A percentile compares a stretch with the other conserved stretches of the same genome.
phyloP scores from a whole-genome alignment of 2,797 vertebrate species.

The Mareca strepera region DNA sequence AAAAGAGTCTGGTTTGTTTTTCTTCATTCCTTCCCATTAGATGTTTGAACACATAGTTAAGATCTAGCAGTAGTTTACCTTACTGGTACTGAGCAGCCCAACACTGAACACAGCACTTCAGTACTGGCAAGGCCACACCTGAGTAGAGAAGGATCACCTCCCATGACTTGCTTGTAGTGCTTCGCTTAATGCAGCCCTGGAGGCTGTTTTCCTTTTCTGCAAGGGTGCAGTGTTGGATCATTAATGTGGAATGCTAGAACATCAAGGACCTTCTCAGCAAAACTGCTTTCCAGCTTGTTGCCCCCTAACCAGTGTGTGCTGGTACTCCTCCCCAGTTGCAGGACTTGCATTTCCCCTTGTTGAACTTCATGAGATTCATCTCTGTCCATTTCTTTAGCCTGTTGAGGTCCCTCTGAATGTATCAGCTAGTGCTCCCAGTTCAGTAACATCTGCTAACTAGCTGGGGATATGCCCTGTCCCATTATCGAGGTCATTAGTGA shows the following conservation, averaged over 20 bases:
- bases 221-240: background rate
- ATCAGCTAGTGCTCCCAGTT: background rate
- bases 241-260: background rate
- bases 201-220: background rate
- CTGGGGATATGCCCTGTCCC: background rate
- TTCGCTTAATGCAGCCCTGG: background rate
- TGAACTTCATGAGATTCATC: background rate
- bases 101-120: background rate
- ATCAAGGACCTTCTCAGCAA: background rate
- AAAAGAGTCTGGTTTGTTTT: background rate
- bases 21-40: background rate
- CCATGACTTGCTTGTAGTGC: background rate
- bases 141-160: background rate
- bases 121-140: no score
- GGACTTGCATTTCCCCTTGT: background rate
- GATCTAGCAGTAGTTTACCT: background rate
- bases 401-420: background rate
- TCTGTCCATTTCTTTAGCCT: background rate
- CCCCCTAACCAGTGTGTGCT: no score
- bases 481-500: background rate
- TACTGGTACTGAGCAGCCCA: background rate
- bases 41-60: background rate
- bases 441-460: background rate
- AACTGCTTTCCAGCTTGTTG: background rate
- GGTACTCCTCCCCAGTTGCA: background rate